Conservation (phyloP, 2,113 vertebrate genomes). For the Alectura lathami region DNA sequence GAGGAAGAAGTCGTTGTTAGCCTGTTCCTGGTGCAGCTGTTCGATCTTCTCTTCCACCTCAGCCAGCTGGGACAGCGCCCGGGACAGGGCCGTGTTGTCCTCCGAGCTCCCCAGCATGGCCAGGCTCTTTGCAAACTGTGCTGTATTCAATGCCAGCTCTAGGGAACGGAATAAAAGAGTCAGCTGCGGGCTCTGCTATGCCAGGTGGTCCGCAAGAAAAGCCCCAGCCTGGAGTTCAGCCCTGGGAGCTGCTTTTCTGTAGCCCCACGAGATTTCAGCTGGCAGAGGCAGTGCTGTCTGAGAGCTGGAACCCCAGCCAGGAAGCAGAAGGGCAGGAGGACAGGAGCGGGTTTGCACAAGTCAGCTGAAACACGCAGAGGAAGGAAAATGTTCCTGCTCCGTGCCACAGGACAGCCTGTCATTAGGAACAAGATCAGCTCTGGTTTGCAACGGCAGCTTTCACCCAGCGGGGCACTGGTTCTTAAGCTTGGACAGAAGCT, state of each 20-base stretch:
- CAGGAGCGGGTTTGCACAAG: neutral
- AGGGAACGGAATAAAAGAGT: neutral
- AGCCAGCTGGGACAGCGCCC: slow-evolving; percentile 93
- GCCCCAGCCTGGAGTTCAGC: neutral
- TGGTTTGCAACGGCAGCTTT: neutral
- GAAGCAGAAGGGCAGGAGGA: neutral
- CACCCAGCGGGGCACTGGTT: neutral
- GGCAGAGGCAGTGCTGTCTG: neutral
- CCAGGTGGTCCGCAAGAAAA: neutral
- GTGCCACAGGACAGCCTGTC: neutral
- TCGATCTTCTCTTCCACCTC: slow-evolving; percentile 98
- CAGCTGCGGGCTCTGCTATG: neutral
- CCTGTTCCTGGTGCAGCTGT: slow-evolving; percentile 95
- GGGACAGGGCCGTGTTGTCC: slow-evolving; percentile 95
- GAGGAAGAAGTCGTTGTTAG: slow-evolving; percentile 89
- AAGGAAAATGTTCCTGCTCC: neutral
- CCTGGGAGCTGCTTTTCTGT: neutral
- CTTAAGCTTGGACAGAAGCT: neutral
- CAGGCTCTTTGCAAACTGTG: slow-evolving; percentile 93
- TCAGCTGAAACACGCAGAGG: neutral
- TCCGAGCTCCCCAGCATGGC: slow-evolving; percentile 98
- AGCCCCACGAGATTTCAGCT: neutral
- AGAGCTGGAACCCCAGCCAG: neutral
- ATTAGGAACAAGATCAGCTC: neutral
- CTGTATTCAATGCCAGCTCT: slow-evolving; percentile 89